Evolutionary conservation across 2,888 invertebrate genomes (phyloP), one percentile per base, ranked within the genome.

Genomic region (Eupelmus urozonus): DNA sequence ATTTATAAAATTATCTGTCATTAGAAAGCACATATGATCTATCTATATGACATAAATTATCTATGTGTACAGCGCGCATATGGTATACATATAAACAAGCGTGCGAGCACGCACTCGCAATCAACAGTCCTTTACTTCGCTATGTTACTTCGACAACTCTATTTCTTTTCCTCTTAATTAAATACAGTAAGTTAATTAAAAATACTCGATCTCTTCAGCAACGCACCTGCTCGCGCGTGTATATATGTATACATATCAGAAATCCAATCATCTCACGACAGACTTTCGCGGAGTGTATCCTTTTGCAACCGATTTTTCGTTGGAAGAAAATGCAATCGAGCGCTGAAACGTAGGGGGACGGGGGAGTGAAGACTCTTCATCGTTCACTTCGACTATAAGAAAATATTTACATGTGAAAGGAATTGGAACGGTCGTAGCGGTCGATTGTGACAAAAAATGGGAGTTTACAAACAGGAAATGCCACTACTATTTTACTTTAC

Each of bases 1-100:
- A 88, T 88, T 88, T 88, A 88, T 88, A 88, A 88, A 88, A 88
- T 88, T 88, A 88, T 88, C 85, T 86, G 85, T 88, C 88, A 86
- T 88, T 87, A 88, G 87, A 88, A 88, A 87, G 88, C 88, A 88
- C 88, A 88, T 88, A 88, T 86, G 86, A 88, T 88, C 86, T 86
- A 88, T 85, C 85, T 87, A 85, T 87, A 86, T 87, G 88, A 87
- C 85, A 85, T 86, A 87, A 88, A 85, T 87, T 85, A 85, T 85
- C 86, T 83, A 81, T 78, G 75, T 72, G 77, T 79, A 75, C 77
- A 67, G 40, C 70, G 75, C 69, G 65, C 77, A 59, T 45, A 66
- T n/a, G 27, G 63, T 66, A 55, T 73, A 69, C 76, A 70, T 76
- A 71, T 76, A 71, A 67, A 45, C 62, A 60, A 34, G 23, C 71